Evolutionary conservation across 2,888 invertebrate genomes (phyloP), one percentile per base, ranked within the genome.

Genomic region (Trissolcus japonicus): DNA sequence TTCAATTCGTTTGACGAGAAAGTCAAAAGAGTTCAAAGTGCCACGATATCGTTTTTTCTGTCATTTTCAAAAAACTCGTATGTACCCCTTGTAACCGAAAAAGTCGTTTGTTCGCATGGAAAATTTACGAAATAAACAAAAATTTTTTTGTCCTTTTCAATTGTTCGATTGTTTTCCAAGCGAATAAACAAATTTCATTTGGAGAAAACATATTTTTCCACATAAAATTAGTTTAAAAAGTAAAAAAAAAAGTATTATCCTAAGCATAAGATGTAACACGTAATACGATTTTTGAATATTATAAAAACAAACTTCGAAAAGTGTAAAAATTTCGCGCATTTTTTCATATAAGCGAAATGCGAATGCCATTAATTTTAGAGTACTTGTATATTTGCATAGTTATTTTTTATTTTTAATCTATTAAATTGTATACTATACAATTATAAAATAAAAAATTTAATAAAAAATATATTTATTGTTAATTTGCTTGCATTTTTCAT

Each of bases 401-500:
- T 35, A 35, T 35, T 35, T 35, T 35, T 35, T 35, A 35, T 35
- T 7, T 11, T 35, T 35, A 35, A 35, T 35, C 35, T 35, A 35
- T 29, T 29, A 4, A 29, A 9, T 11, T 35, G 35, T 35, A 35
- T 35, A 35, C 35, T 9, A 35, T 35, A 35, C 35, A 35, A 9
- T 11, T 35, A 29, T 54, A 29, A 1, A 25, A 54, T 54, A 25
- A 25, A 29, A 2, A 11, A 1, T 35, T 35, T 11, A 59, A 7
- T 25, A 71, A 71, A 62, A 71, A 71, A 35, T 71, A 29, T 71
- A 71, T 71, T 71, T 71, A 71, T 71, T 71, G 62, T 62, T 71
- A 55, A 46, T 46, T 46, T 46, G 14, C 7, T 1, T 16, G n/a
- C 14, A 46, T n/a, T 9, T 14, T 46, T 46, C 46, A 46, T 9